Base-by-base conservation (phyloP, 2,888 invertebrate species). In the Tryphoninae sp. region DNA sequence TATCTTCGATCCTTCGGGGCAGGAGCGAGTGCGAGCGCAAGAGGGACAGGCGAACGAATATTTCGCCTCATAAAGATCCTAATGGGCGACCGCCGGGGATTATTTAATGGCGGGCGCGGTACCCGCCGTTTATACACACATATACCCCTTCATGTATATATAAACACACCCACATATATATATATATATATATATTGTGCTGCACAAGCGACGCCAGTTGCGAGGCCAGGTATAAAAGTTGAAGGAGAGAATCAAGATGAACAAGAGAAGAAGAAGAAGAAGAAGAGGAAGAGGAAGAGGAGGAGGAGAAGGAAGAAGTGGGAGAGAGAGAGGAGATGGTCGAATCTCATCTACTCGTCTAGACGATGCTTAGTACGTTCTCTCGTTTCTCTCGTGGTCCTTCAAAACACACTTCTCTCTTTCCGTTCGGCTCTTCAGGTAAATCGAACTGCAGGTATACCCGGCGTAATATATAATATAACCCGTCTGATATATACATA, bases 1-100 rank as follows among this genome's bases (percentile, higher is more conserved):
- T 58, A 79, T 64, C 33, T 67, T 9, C 26, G 73, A 69, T 73
- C 64, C 82, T 73, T 40, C 64, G 45, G 73, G 78, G 79, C 73
- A 73, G 64, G 40, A 65, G 40, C 73, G 40, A 65, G 40, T 55
- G 59, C 59, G 65, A 53, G 65, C 13, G 59, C 6, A 22, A 55
- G 51, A 76, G 16, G n/a, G 51, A 40, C 16, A 45, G 85, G 59
- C 80, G 82, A 85, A 84, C 83, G 89, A 89, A 88, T 87, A 89
- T 89, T 89, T 88, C 85, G 88, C 86, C 88, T 88, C 89, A 87
- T 89, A 89, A 89, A 89, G 87, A 88, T 89, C 88, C 89, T 90
- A 90, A 90, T 90, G 90, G 90, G 89, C 87, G 86, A 86, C 87
- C 86, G 85, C 85, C 77, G 83, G 78, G 87, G 88, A 89, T 90